Evolutionary conservation across 2,113 vertebrate genomes (phyloP), one percentile per base, ranked within the genome.

Genomic region (Calidris pygmaea): DNA sequence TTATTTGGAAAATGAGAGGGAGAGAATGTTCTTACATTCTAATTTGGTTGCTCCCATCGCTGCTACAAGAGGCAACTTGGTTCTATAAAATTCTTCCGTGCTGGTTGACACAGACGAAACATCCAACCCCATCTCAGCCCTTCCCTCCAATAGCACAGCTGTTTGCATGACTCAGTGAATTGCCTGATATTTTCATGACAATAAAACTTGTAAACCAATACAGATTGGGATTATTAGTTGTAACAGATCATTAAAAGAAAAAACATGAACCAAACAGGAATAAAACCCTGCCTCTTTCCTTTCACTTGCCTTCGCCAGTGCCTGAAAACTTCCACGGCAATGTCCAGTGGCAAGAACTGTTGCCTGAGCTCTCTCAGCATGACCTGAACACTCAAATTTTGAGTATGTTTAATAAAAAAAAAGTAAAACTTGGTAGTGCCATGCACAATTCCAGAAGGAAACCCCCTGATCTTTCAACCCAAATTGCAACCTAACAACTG

Each of bases 401-500:
- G 26, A 32, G 32, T 7, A 27, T 16, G 24, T 27, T 73, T 53
- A 34, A 80, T 7, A 41, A 48, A n/a, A 52, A 52, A 52, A 26
- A 39, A 10, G 4, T 14, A 77, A 52, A 87, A 71, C 16, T 66
- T 48, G 32, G 23, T 35, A 83, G 48, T 37, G 20, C 16, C 56
- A 63, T 12, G 29, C 26, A 48, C 37, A 82, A 37, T 27, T 89
- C 27, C 80, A 93, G 66, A 34, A 66, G 62, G 43, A 47, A 68
- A 91, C 87, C 43, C 14, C 30, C 63, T 77, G 52, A 84, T 91
- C 83, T 74, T 91, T 87, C 83, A 63, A 71, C 74, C 93, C 91
- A 96, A 93, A 93, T 26, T 68, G 52, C 74, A 89, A 85, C 35
- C 50, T 66, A 94, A 29, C 95, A 94, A 95, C 93, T 93, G 94